These are phyloP conservation scores for Pituophis catenifer DNA, from an alignment of 2,113 vertebrate genomes.

Conservation along the genomic window DNA sequence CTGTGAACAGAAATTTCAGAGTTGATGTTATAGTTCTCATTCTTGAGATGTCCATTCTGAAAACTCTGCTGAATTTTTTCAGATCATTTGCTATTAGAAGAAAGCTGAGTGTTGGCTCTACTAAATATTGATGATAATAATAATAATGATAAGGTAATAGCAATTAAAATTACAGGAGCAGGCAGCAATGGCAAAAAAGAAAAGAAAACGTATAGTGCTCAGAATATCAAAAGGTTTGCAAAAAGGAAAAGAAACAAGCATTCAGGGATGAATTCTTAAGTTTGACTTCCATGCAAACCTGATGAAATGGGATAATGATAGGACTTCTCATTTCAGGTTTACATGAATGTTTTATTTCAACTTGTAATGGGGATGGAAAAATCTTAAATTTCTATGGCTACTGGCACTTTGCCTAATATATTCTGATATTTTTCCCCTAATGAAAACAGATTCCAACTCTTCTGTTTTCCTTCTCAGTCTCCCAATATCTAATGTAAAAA, in stretches of 20 bases:
- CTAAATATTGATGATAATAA: neutral
- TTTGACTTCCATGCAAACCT: slow-evolving; percentile 71
- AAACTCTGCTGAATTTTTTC: neutral
- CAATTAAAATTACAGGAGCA: slow-evolving; percentile 1
- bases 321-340: slow-evolving; percentile 72
- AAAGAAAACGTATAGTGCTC: neutral
- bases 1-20: neutral
- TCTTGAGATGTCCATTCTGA: neutral
- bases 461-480: neutral
- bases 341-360: slow-evolving; percentile 71
- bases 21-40: neutral
- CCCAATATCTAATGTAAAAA: slow-evolving; percentile 41
- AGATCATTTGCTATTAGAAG: neutral
- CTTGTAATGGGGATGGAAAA: slow-evolving; percentile 76
- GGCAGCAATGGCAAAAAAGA: neutral
- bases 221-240: slow-evolving; percentile 43
- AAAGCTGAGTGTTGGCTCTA: neutral
- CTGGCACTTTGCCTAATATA: slow-evolving; percentile 60
- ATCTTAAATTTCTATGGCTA: slow-evolving; percentile 58
- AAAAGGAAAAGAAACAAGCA: slow-evolving; percentile 20
- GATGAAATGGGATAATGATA: slow-evolving; percentile 71
- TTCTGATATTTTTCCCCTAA: slow-evolving; percentile 57
- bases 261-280: slow-evolving; percentile 57
- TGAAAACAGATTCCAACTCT: slow-evolving; percentile 58
- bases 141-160: neutral